Conservation (phyloP, 2,113 vertebrate genomes). For the Heterotis niloticus region DNA sequence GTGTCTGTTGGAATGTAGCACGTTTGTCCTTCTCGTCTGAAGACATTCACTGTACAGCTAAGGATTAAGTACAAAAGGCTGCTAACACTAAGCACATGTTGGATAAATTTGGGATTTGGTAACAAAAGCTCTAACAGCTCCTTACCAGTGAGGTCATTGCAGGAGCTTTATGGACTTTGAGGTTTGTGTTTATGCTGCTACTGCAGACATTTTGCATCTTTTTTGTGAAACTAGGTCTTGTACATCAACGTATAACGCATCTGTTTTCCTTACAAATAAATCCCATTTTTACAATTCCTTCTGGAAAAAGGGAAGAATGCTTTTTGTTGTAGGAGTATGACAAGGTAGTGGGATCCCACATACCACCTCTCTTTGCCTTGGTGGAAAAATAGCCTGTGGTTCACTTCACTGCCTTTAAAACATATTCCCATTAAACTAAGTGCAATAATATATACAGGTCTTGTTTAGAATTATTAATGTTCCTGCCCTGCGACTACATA, state of each 20-base stretch:
- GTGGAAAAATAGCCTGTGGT: not conserved
- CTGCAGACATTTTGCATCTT: not conserved
- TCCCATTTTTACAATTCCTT: conserved; percentile 36
- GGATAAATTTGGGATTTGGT: too few species aligned
- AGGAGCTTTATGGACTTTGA: too few species aligned
- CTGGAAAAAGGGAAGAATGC: conserved; percentile 17
- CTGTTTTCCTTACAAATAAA: conserved; percentile 42
- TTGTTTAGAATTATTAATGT: conserved; percentile 48
- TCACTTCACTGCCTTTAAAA: conserved; percentile 30
- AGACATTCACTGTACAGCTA: too few species aligned
- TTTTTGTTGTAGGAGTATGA: not conserved
- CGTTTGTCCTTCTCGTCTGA: too few species aligned
- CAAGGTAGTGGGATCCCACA: conserved; percentile 36
- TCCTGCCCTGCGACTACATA: conserved; percentile 17
- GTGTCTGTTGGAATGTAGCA: too few species aligned
- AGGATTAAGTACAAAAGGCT: too few species aligned
- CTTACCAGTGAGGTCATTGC: not conserved
- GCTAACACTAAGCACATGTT: too few species aligned
- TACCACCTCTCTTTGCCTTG: conserved; percentile 26
- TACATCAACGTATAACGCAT: not conserved
- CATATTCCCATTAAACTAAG: conserved; percentile 54
- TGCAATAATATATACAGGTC: conserved; percentile 54
- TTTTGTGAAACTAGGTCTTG: not conserved
- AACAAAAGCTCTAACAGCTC: too few species aligned
- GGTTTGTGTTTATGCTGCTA: not conserved